Percentiles rank a stretch among this genome's conserved stretches.
These are phyloP conservation scores for Stictocephala bisonia DNA, from an alignment of 2,888 invertebrate genomes.

Conservation along the genomic window DNA sequence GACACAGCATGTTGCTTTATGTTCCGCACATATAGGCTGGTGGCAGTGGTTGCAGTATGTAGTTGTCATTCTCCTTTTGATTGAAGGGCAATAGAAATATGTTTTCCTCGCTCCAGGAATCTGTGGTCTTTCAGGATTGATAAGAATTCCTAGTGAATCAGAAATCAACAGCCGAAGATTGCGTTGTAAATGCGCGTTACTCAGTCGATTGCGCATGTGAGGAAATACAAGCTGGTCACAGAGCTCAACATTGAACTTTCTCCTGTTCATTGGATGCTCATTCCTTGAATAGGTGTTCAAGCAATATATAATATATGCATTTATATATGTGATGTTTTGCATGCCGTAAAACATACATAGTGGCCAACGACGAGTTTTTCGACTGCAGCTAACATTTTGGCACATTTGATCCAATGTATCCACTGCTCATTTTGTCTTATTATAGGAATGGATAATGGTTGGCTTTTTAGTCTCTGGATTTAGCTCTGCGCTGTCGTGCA, in stretches of 20 bases:
- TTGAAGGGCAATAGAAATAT: slow-evolving; percentile 26
- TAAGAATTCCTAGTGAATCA: slow-evolving; percentile 14
- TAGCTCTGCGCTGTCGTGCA: slow-evolving; percentile 27
- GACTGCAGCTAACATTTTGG: slow-evolving; percentile 29
- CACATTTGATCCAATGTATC: slow-evolving; percentile 42
- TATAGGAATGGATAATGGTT: slow-evolving; percentile 40
- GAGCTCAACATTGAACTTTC: slow-evolving; percentile 13
- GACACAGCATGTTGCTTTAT: slow-evolving; percentile 32
- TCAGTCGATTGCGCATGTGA: slow-evolving; percentile 31
- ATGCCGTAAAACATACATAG: slow-evolving; percentile 43
- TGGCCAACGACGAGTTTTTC: slow-evolving; percentile 37
- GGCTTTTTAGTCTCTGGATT: slow-evolving; percentile 37
- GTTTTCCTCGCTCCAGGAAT: slow-evolving; percentile 12
- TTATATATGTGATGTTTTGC: slow-evolving; percentile 39
- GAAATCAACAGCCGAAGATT: slow-evolving; percentile 1
- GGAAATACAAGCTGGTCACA: slow-evolving; percentile 28
- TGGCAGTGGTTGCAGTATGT: slow-evolving; percentile 23
- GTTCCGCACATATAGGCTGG: slow-evolving; percentile 30
- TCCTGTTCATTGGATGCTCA: slow-evolving; percentile 22
- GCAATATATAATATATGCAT: slow-evolving; percentile 36
- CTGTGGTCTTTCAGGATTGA: neutral
- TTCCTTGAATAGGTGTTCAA: slow-evolving; percentile 3
- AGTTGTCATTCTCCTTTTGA: slow-evolving; percentile 25
- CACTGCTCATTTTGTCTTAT: slow-evolving; percentile 34
- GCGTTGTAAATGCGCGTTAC: slow-evolving; percentile 19